Evolutionary conservation across 2,113 vertebrate genomes (phyloP).

Genomic region (crab-eating macaque (Macaca fascicularis)): DNA sequence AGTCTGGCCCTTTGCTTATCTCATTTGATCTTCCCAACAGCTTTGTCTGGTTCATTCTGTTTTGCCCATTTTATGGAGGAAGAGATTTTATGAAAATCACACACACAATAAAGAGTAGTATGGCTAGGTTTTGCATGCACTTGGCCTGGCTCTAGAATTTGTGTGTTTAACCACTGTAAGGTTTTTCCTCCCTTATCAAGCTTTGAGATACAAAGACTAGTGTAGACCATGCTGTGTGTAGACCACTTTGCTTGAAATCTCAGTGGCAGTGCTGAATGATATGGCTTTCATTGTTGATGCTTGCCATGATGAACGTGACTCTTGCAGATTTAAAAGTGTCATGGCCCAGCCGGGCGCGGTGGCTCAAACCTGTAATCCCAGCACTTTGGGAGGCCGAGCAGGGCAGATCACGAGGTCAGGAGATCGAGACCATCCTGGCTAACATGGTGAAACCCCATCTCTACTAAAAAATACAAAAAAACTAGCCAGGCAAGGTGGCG

Average conservation of each 20-base stretch:
- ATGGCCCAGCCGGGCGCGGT: accelerated
- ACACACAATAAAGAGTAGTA: not conserved
- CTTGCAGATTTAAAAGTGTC: not conserved
- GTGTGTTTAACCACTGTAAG: not conserved
- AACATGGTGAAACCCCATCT: too few relatives aligned
- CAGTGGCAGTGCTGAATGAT: not conserved
- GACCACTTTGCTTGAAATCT: not conserved
- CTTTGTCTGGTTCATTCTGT: not conserved
- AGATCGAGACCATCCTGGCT: too few relatives aligned
- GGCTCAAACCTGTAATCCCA: too few relatives aligned
- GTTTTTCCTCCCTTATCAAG: not conserved
- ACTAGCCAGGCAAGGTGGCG: too few relatives aligned
- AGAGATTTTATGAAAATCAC: not conserved
- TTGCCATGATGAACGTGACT: not conserved
- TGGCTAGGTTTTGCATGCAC: not conserved
- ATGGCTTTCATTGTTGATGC: not conserved
- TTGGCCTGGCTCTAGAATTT: not conserved
- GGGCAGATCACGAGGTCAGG: too few relatives aligned
- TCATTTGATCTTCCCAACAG: not conserved
- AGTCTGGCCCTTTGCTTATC: too few relatives aligned
- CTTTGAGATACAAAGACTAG: not conserved
- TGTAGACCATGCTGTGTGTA: not conserved
- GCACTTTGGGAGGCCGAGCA: too few relatives aligned
- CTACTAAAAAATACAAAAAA: too few relatives aligned
- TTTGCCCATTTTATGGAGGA: not conserved